phyloP scores from a whole-genome alignment of 2,888 invertebrate genomes.

The Leptogaster cylindrica region DNA sequence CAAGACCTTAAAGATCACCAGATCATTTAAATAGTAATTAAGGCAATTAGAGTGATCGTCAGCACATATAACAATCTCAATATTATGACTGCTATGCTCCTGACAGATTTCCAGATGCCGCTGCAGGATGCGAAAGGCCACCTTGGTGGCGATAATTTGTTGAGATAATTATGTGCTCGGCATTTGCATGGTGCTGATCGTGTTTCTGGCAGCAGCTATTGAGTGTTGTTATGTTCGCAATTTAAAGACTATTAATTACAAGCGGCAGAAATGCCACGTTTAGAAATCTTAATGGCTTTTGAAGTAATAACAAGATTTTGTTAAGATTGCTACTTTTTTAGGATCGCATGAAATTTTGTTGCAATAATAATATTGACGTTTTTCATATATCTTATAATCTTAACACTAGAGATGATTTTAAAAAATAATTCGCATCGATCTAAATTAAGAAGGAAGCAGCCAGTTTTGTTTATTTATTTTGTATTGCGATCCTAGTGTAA shows the following conservation, averaged over 20 bases:
- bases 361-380: too few relatives aligned
- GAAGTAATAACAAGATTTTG: too few relatives aligned
- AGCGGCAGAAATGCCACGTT: neutral
- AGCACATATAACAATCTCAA: slow-evolving; percentile 26
- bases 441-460: too few relatives aligned
- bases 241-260: slow-evolving; percentile 26
- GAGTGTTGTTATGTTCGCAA: slow-evolving; percentile 6
- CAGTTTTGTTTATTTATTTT: too few relatives aligned
- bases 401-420: too few relatives aligned
- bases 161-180: slow-evolving; percentile 1
- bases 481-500: too few relatives aligned
- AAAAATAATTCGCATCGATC: too few relatives aligned
- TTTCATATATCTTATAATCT: too few relatives aligned
- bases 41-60: slow-evolving; percentile 29
- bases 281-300: too few relatives aligned
- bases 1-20: neutral
- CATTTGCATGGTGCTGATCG: slow-evolving; percentile 13
- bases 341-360: too few relatives aligned
- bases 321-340: too few relatives aligned
- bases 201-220: slow-evolving; percentile 10
- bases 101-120: slow-evolving; percentile 7
- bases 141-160: neutral
- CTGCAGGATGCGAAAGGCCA: neutral
- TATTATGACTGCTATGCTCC: slow-evolving; percentile 24
- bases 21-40: slow-evolving; percentile 35